Evolutionary conservation across 2,113 vertebrate species (phyloP), one percentile per base, ranked within the genome.

Genomic region (Cheilinus undulatus): DNA sequence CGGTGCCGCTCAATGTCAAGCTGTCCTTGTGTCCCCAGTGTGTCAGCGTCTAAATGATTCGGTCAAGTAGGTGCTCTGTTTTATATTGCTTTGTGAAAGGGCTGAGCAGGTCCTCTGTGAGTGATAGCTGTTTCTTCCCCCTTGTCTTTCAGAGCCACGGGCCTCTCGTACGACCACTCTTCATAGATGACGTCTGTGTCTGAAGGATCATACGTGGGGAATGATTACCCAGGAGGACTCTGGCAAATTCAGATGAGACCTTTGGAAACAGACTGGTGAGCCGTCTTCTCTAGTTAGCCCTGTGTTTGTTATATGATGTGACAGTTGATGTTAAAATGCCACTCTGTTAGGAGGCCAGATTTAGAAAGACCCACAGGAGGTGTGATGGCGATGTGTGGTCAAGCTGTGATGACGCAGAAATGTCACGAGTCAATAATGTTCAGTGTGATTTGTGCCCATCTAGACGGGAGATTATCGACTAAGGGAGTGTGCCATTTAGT

Each of bases 261-360:
- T 67, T 13, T 48, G 48, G 76, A 83, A 86, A 86, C 61, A 67
- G 82, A 82, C 73, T 51, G 71, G 73, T 63, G 62, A 40, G 36
- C 89, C 79, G 76, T 42, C 11, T 66, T 43, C 50, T 38, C 61
- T 32, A 63, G 66, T 84, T 82, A 83, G 76, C 68, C 56, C 43
- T n/a, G 38, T 36, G 57, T 50, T 48, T 38, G 69, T 12, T 76
- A 91, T 85, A 86, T 91, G 83, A 65, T 53, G 57, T 43, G 79
- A 59, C 40, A 76, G 58, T 67, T 65, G 17, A 63, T 63, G 30
- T 72, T 67, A 70, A 85, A 82, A 83, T 67, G 63, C 68, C 53
- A 62, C 68, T 69, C 5, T 28, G 48, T n/a, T n/a, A n/a, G n/a
- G n/a, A n/a, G n/a, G n/a, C n/a, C n/a, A n/a, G n/a, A n/a, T n/a